Conservation (phyloP, 2,113 vertebrate genomes). For the Calidris pygmaea region DNA sequence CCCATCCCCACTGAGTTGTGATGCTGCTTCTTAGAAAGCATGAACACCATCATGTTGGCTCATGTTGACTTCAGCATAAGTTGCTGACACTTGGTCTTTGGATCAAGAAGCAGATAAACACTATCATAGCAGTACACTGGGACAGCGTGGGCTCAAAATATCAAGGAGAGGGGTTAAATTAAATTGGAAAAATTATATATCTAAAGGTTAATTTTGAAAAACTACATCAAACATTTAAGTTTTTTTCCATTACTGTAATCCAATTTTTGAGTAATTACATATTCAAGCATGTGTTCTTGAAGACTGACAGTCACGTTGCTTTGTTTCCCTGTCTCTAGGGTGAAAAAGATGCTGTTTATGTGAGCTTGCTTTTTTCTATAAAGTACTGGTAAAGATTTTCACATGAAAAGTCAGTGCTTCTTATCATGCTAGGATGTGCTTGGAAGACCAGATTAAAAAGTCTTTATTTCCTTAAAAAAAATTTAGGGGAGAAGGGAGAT, state of each 20-base stretch:
- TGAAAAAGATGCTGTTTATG: neutral
- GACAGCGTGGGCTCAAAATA: neutral
- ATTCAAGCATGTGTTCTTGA: neutral
- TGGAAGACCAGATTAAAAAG: neutral
- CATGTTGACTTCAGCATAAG: neutral
- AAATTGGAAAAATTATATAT: neutral
- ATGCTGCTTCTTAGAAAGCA: neutral
- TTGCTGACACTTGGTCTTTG: neutral
- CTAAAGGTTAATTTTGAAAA: neutral
- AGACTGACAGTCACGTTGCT: neutral
- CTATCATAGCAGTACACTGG: neutral
- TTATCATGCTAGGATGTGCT: neutral
- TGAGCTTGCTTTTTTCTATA: neutral
- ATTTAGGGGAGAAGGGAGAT: neutral
- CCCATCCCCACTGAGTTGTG: neutral
- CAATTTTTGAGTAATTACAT: neutral
- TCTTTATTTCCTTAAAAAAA: neutral
- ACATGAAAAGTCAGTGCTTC: neutral
- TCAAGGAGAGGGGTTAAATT: neutral
- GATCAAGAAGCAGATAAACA: neutral
- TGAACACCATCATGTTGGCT: accelerated
- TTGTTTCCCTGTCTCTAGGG: neutral
- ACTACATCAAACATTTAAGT: neutral
- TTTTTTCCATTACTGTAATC: neutral
- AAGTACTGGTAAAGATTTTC: neutral